Evolutionary conservation across 2,888 invertebrate genomes (phyloP).

Genomic region (Idaea biselata): DNA sequence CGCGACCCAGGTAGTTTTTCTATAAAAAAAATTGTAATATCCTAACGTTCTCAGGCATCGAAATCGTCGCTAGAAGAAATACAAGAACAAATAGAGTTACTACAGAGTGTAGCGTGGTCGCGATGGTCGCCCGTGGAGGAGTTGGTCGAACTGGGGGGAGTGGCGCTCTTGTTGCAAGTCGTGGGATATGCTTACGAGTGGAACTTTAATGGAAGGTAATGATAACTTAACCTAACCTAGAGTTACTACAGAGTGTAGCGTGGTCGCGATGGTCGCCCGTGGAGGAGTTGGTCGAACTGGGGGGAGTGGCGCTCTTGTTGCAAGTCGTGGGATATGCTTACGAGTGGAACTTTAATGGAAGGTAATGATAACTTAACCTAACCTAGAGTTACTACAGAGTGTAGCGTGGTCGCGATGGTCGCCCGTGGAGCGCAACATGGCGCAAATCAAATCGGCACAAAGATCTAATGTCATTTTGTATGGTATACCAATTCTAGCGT

Average conservation of each 20-base stretch:
- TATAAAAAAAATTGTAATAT: too few species aligned
- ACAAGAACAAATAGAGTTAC: slow-evolving; percentile 90
- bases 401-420: slow-evolving; percentile 88
- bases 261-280: slow-evolving; percentile 92
- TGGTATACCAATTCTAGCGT: too few species aligned
- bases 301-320: slow-evolving; percentile 89
- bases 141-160: slow-evolving; percentile 90
- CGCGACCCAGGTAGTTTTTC: too few species aligned
- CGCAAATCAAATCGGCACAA: too few species aligned
- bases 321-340: slow-evolving; percentile 93
- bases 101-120: slow-evolving; percentile 86
- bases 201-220: slow-evolving; percentile 90
- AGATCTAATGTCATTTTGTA: too few species aligned
- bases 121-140: slow-evolving; percentile 96
- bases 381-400: slow-evolving; percentile 87
- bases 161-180: slow-evolving; percentile 89
- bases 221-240: slow-evolving; percentile 38
- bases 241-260: slow-evolving; percentile 87
- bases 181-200: slow-evolving; percentile 95
- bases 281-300: slow-evolving; percentile 90
- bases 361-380: slow-evolving; percentile 53
- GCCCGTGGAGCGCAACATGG: slow-evolving; percentile 84
- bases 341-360: slow-evolving; percentile 95
- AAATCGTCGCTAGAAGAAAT: slow-evolving; percentile 89
- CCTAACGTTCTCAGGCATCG: slow-evolving; percentile 71